Conservation (phyloP, 2,888 invertebrate species). For the Scotopteryx bipunctaria region DNA sequence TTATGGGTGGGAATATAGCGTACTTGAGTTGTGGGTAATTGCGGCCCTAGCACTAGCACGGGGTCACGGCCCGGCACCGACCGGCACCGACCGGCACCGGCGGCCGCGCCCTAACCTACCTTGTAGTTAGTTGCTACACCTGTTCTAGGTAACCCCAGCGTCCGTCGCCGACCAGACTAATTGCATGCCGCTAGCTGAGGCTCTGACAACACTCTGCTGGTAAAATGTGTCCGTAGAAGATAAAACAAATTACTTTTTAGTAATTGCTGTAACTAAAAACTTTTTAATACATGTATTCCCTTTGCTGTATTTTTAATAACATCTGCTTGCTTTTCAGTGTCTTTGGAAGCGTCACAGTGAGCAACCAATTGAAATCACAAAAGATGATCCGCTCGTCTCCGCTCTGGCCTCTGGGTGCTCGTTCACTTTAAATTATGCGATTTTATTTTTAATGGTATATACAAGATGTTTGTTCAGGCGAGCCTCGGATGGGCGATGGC, state of each 20-base stretch:
- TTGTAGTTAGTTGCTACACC: neutral
- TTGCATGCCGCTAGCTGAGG: too few species aligned
- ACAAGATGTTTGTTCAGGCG: neutral
- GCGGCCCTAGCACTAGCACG: neutral
- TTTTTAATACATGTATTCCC: too few species aligned
- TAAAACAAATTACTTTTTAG: too few species aligned
- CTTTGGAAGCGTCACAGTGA: neutral
- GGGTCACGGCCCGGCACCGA: slow-evolving; percentile 1
- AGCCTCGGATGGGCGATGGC: neutral
- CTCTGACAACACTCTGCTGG: too few species aligned
- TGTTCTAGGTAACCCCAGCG: neutral
- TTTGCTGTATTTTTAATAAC: too few species aligned
- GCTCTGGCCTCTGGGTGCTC: too few species aligned
- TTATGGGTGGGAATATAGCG: slow-evolving; percentile 9
- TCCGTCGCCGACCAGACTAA: neutral
- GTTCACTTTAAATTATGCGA: neutral
- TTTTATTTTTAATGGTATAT: neutral
- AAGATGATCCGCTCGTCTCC: neutral
- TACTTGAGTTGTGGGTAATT: slow-evolving; percentile 1
- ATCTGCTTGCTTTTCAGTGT: neutral
- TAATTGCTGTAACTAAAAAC: too few species aligned
- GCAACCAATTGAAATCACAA: slow-evolving; percentile 5
- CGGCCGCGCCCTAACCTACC: neutral
- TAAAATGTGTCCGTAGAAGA: too few species aligned
- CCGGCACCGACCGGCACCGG: neutral